Conservation (phyloP, 1,140 invertebrate species). For the Phocides pigmalion region DNA sequence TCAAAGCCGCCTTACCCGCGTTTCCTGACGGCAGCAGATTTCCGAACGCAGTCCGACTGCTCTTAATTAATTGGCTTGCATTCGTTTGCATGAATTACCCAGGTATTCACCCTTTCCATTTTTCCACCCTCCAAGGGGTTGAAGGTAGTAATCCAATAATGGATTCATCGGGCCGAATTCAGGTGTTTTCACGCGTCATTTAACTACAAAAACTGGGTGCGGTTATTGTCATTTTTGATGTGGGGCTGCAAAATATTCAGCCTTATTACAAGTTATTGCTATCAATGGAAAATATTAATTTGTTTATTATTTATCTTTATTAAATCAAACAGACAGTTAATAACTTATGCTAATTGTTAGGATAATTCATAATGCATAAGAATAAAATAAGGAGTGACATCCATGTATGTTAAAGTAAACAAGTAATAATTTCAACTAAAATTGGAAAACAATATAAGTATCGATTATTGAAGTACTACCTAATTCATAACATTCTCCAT, state of each 20-base stretch:
- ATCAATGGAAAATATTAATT: too few species aligned
- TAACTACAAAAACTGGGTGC: conserved; percentile 9
- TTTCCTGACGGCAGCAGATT: conserved; percentile 67
- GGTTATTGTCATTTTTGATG: conserved; percentile 19
- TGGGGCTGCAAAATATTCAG: not conserved
- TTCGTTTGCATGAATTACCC: conserved; percentile 81
- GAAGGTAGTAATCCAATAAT: conserved; percentile 26
- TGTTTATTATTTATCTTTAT: too few species aligned
- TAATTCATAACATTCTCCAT: too few species aligned
- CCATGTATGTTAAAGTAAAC: too few species aligned
- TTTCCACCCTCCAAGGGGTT: conserved; percentile 29
- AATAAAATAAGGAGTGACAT: too few species aligned
- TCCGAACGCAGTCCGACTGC: conserved; percentile 64
- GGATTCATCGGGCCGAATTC: conserved; percentile 15
- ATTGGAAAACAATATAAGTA: too few species aligned
- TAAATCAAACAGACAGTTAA: too few species aligned
- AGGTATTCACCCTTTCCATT: conserved; percentile 60
- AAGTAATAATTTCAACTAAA: too few species aligned
- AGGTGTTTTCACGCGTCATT: conserved; percentile 29
- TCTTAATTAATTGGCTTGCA: conserved; percentile 81
- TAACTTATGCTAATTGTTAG: too few species aligned
- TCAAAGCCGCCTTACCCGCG: conserved; percentile 33
- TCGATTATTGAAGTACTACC: too few species aligned
- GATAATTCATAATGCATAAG: too few species aligned
- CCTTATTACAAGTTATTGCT: too few species aligned